Conservation (phyloP, 2,888 invertebrate genomes). For the Deroplatys truncata region DNA sequence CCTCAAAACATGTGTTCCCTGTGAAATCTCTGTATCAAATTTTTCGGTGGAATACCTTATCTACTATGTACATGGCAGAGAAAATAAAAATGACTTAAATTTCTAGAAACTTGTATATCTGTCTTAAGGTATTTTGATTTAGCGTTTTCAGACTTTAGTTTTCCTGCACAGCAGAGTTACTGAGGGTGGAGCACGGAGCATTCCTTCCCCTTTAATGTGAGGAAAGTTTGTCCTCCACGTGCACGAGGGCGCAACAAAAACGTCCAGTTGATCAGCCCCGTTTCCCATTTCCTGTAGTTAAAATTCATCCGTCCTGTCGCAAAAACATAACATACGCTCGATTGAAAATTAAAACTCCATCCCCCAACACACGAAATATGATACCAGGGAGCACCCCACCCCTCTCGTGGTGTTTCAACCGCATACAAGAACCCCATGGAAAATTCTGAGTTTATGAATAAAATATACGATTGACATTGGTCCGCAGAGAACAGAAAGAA, state of each 20-base stretch:
- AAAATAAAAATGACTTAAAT: too few species aligned
- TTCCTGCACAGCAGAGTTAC: too few species aligned
- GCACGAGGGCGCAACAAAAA: neutral
- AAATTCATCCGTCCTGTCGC: neutral
- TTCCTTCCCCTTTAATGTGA: neutral
- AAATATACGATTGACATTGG: neutral
- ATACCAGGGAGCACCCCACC: neutral
- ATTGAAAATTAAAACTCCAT: neutral
- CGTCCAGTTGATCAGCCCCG: neutral
- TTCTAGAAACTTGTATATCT: too few species aligned
- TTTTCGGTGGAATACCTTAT: too few species aligned
- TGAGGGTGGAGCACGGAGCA: too few species aligned
- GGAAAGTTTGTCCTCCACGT: neutral
- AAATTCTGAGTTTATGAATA: neutral
- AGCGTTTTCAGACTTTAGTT: too few species aligned
- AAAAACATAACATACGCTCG: neutral
- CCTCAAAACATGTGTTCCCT: too few species aligned
- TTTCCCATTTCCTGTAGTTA: neutral
- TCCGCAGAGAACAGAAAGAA: neutral
- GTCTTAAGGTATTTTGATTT: too few species aligned
- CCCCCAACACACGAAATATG: neutral
- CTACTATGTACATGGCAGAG: too few species aligned
- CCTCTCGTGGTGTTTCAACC: neutral
- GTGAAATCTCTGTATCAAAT: too few species aligned
- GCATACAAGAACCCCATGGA: neutral